Base-by-base conservation (phyloP, 2,797 vertebrate genomes). In the Semaprochilodus insignis region DNA sequence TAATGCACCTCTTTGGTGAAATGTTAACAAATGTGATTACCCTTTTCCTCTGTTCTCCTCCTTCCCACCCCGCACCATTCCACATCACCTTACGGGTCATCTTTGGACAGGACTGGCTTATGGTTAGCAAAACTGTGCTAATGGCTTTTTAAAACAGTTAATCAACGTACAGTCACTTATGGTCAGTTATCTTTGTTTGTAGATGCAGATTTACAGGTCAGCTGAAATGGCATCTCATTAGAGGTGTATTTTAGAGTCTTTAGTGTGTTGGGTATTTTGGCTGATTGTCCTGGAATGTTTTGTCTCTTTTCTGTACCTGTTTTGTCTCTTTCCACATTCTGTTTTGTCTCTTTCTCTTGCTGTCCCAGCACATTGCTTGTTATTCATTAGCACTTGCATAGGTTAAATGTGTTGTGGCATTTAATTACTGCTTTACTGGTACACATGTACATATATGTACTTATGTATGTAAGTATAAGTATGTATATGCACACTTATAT, bases 21-120 rank as follows among this genome's bases (percentile, higher is more conserved):
- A 90, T 89, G 88, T 88, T 88, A 84, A 90, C 92, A 93, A 91
- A 92, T 90, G 89, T 90, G 88, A 90, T 88, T 87, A 89, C 74
- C 63, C 31, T 77, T 90, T 83, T 82, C 69, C 48, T 71, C 44
- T 48, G n/a, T 8, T 73, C 65, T 60, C 34, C 65, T 44, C 52
- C 11, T 55, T 54, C n/a, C 17, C 15, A 17, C n/a, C 70, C 63
- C 66, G 13, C 40, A 81, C 25, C 65, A n/a, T 52, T 55, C 48
- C 17, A 48, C 34, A 34, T 79, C 57, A 69, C 62, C 63, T 15
- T 25, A 19, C 40, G 55, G 77, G 77, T 79, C 71, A 51, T 79
- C 54, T 83, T 36, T 36, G 40, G 78, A 52, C 77, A 78, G 25
- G 6, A 10, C 51, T 19, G 48, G 16, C 31, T 63, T 63, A 63